Base-by-base conservation (phyloP, 2,888 invertebrate species). In the Limnephilus marmoratus region DNA sequence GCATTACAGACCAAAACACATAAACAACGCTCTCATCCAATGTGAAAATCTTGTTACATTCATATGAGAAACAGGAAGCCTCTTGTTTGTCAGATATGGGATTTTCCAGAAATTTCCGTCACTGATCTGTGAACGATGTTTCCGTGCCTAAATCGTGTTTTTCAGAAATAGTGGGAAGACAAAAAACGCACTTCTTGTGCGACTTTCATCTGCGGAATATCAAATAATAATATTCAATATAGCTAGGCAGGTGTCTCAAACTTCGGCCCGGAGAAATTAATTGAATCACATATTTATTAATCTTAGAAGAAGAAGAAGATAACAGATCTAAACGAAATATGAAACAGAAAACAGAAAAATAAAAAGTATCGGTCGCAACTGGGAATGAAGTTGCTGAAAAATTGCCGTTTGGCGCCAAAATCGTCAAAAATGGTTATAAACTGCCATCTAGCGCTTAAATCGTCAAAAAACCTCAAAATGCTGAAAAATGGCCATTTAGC, bases 151-250 rank as follows among this genome's bases (percentile, higher is more conserved):
- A 83, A 83, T 37, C 13, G 83, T 83, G 37, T 31, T 83, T 83
- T 37, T 37, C 34, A 7, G 12, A 83, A 83, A 24, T 83, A 18
- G 29, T 83, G 2, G 13, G 83, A 34, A 83, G 83, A 83, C 83
- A 83, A 83, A 83, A 37, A 83, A 83, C 15, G 24, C 83, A 83
- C 34, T 31, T 37, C 15, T 83, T 83, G 37, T 83, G 37, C 34
- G 83, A 34, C 37, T 83, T 83, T 83, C 83, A 31, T 83, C 83
- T 83, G 18, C 83, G 18, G 83, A 83, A 83, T 83, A 83, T 34
- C 83, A 83, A 83, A 31, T 68, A 68, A 68, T 68, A 68, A 18
- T 83, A 83, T 83, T 83, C 83, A 83, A 83, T 83, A 37, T 83
- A 34, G 37, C 13, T 2, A 7, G 13, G 83, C 34, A 11, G n/a